Conservation (phyloP, 2,113 vertebrate genomes). For the Steatornis caripensis region DNA sequence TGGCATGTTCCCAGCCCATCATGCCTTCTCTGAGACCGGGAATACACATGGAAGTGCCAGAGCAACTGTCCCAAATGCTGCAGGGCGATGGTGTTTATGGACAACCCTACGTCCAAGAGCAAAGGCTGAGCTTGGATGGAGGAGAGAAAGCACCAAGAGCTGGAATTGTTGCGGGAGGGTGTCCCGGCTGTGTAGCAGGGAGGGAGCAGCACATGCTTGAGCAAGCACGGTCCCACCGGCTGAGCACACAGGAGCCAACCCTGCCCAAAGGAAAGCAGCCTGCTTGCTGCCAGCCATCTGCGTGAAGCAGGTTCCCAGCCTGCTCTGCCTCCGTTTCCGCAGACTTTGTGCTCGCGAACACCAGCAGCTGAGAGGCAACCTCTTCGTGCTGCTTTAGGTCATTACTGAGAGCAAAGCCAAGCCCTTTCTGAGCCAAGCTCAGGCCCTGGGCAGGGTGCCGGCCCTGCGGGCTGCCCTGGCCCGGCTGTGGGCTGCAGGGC, state of each 20-base stretch:
- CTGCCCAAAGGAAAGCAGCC: not conserved
- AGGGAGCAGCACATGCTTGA: not conserved
- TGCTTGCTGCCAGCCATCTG: not conserved
- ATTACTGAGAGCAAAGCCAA: not conserved
- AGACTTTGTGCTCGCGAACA: not conserved
- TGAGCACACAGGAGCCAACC: accelerated
- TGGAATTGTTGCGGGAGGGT: not conserved
- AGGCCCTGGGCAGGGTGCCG: not conserved
- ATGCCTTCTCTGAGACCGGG: not conserved
- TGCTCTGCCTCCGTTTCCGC: not conserved
- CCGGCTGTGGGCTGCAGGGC: not conserved
- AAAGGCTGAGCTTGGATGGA: not conserved
- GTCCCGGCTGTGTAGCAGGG: not conserved
- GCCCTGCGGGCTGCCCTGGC: not conserved
- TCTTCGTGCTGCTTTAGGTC: not conserved
- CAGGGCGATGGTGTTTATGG: not conserved
- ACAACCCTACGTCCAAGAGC: not conserved
- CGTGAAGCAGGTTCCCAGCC: accelerated
- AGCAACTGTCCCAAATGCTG: not conserved
- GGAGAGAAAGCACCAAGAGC: not conserved
- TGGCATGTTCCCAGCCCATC: not conserved
- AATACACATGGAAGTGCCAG: accelerated
- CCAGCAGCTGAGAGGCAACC: not conserved
- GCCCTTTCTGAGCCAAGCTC: accelerated
- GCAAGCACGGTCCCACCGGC: not conserved